Conservation (phyloP, 2,797 vertebrate species). For the Pseudochirops corinnae region DNA sequence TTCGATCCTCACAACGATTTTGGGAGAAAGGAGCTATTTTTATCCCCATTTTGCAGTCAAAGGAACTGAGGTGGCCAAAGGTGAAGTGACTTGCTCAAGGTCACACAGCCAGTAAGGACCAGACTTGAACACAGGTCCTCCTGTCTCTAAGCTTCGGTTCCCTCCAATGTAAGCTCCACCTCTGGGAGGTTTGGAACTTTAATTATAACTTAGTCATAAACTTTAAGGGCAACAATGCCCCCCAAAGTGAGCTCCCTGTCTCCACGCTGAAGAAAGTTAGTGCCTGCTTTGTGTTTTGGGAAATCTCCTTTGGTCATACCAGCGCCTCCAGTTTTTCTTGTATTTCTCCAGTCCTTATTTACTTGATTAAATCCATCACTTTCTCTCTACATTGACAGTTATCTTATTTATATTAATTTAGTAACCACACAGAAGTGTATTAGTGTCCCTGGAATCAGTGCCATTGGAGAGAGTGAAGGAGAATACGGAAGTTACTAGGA, state of each 20-base stretch:
- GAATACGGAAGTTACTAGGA: neutral
- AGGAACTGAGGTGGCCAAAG: neutral
- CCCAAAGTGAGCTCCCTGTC: constrained; percentile 28
- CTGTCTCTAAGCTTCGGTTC: no score
- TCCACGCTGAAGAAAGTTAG: neutral
- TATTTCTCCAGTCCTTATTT: constrained; percentile 38
- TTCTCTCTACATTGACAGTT: neutral
- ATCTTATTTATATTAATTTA: neutral
- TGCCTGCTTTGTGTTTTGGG: constrained; percentile 31
- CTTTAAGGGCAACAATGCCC: neutral
- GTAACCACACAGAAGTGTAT: neutral
- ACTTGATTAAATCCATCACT: neutral
- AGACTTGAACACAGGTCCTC: no score
- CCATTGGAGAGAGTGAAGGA: neutral
- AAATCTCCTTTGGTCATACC: constrained; percentile 4
- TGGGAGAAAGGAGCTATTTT: neutral
- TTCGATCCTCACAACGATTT: neutral
- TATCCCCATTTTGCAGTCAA: neutral
- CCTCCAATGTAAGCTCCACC: neutral
- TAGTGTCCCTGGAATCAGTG: neutral
- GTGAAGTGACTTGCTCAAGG: neutral
- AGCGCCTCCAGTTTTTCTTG: neutral
- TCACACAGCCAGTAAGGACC: neutral
- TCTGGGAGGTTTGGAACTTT: neutral
- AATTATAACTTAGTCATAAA: neutral